Conservation (phyloP, 2,113 vertebrate genomes). For the Epinephelus cyanopodus region DNA sequence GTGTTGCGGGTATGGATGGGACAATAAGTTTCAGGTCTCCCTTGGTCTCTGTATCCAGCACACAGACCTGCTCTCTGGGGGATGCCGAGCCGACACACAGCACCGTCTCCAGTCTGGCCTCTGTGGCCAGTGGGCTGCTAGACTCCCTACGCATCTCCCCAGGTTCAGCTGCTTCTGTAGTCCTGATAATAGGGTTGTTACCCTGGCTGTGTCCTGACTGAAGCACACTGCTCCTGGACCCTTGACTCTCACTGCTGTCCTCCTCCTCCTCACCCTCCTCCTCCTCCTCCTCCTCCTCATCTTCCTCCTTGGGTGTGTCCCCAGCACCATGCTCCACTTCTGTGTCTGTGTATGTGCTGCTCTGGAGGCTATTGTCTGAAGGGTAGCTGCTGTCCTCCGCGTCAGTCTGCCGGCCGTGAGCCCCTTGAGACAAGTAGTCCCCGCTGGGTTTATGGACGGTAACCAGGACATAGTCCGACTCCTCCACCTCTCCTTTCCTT, state of each 20-base stretch:
- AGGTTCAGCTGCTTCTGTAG: constrained; percentile 79
- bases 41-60: constrained; percentile 65
- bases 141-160: constrained; percentile 80
- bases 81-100: constrained; percentile 86
- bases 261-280: constrained; percentile 64
- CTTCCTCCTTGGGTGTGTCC: constrained; percentile 70
- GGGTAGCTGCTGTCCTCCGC: constrained; percentile 75
- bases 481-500: constrained; percentile 96
- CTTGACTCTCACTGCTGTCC: constrained; percentile 77
- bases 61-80: constrained; percentile 72
- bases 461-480: constrained; percentile 96
- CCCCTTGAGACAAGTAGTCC: constrained; percentile 86
- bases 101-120: constrained; percentile 86
- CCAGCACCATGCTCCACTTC: constrained; percentile 71
- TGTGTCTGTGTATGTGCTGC: constrained; percentile 85
- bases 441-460: constrained; percentile 95
- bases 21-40: constrained; percentile 18
- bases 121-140: constrained; percentile 73
- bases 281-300: constrained; percentile 52
- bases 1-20: constrained; percentile 25
- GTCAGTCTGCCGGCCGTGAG: constrained; percentile 67
- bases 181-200: constrained; percentile 68
- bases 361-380: constrained; percentile 88
- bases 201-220: constrained; percentile 69
- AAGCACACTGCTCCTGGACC: constrained; percentile 82